Evolutionary conservation across 2,888 invertebrate genomes (phyloP), one percentile per base, ranked within the genome.

Genomic region (Zootermopsis nevadensis): DNA sequence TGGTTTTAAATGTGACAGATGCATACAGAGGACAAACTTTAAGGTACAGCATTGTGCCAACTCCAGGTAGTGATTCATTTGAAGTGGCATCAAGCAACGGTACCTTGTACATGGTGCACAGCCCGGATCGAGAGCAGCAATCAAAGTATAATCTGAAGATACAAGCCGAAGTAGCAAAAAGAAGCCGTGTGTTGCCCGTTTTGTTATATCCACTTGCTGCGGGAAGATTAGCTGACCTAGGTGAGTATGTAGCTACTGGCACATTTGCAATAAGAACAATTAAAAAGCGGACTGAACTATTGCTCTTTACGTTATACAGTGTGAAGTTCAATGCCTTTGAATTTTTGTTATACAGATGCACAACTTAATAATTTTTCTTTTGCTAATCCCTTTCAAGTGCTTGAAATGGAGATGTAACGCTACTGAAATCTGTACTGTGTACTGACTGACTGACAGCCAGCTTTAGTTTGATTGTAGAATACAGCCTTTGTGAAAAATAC

Each of bases 191-290:
- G 84, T 92, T 95, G 87, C 93, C 94, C 0, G 93, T 93, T 55
- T 93, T 95, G 91, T 93, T 95, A 82, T 96, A 95, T 89, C 96
- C 96, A 0, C 93, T 96, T 24, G 91, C 93, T 0, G 94, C 93
- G 85, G 95, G 96, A 83, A 91, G 93, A 80, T 89, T 96, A 31
- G 93, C 93, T 85, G 95, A 94, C 77, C 91, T 96, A 86, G 93
- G 93, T 86, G 92, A 92, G 86, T 85, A 2, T 27, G 27, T 42
- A 42, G 1, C 6, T 42, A 1, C 15, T 12, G 8, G 38, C 10
- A 42, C 15, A 6, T n/a, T n/a, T n/a, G n/a, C n/a, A n/a, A n/a
- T n/a, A n/a, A n/a, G n/a, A n/a, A n/a, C n/a, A n/a, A n/a, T n/a
- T n/a, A n/a, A n/a, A n/a, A n/a, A n/a, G n/a, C n/a, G n/a, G n/a